Conservation (phyloP, 2,888 invertebrate genomes). For the Drosophila demipolita region DNA sequence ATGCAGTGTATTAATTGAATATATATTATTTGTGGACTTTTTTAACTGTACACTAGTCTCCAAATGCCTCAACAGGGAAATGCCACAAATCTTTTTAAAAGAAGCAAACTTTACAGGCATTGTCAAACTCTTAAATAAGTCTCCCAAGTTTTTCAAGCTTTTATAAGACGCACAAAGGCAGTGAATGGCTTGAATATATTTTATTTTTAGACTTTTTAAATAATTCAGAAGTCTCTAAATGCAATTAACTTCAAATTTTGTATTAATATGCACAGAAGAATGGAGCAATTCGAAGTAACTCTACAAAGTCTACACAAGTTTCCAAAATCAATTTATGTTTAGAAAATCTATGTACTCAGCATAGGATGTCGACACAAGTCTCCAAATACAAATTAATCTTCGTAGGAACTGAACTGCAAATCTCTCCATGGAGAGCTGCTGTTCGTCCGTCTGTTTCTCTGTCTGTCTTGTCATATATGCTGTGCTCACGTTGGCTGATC, state of each 20-base stretch:
- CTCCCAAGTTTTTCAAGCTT: background rate
- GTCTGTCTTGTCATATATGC: conserved; percentile 2
- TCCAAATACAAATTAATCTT: conserved; percentile 16
- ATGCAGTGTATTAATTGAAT: background rate
- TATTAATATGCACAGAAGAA: background rate
- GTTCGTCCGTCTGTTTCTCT: background rate
- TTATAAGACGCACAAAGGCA: background rate
- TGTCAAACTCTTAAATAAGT: background rate
- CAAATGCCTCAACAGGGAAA: background rate
- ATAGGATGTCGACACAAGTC: conserved; percentile 18
- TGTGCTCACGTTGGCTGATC: conserved; percentile 44
- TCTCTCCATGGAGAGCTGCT: background rate
- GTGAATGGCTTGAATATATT: background rate
- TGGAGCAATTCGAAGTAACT: background rate
- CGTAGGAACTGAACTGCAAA: background rate
- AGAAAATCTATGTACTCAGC: background rate
- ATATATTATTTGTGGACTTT: background rate
- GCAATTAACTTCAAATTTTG: background rate
- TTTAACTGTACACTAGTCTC: conserved; percentile 15
- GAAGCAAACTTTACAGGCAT: background rate
- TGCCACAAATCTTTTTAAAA: background rate
- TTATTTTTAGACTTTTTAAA: background rate
- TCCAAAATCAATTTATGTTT: background rate
- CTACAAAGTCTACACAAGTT: background rate
- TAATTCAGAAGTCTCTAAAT: background rate